Evolutionary conservation across 1,140 invertebrate species (phyloP).

Genomic region (Bombus polaris): DNA sequence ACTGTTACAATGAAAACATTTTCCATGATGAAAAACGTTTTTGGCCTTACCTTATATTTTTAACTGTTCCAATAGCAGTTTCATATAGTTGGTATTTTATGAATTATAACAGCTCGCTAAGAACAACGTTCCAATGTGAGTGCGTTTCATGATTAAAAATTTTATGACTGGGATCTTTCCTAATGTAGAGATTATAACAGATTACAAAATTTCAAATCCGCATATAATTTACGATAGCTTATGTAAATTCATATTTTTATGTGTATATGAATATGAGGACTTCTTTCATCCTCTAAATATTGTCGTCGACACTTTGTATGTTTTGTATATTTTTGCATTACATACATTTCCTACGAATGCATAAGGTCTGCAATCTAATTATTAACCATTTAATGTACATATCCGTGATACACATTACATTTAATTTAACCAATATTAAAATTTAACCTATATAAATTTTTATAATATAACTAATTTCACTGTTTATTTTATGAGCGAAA

Average conservation of each 20-base stretch:
- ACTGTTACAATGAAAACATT: conserved; percentile 56
- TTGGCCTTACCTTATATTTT: conserved; percentile 50
- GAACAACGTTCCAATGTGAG: conserved; percentile 2
- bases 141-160: neutral
- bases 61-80: conserved; percentile 6
- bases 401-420: too few species aligned
- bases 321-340: too few species aligned
- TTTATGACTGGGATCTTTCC: neutral
- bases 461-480: too few species aligned
- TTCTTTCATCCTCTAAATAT: neutral
- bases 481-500: too few species aligned
- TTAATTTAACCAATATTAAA: too few species aligned
- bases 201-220: neutral
- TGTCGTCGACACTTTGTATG: too few species aligned
- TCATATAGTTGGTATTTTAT: conserved; percentile 15
- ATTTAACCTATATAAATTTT: too few species aligned
- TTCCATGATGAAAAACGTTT: conserved; percentile 26
- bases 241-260: neutral
- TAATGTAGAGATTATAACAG: neutral
- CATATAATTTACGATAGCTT: neutral
- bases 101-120: neutral
- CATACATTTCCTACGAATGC: too few species aligned
- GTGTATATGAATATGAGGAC: neutral
- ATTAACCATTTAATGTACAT: too few species aligned
- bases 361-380: too few species aligned